A percentile compares a stretch with the other conserved stretches of the same genome.
Evolutionary conservation across 2,888 invertebrate species (phyloP).

Genomic region (Gortyna flavago): DNA sequence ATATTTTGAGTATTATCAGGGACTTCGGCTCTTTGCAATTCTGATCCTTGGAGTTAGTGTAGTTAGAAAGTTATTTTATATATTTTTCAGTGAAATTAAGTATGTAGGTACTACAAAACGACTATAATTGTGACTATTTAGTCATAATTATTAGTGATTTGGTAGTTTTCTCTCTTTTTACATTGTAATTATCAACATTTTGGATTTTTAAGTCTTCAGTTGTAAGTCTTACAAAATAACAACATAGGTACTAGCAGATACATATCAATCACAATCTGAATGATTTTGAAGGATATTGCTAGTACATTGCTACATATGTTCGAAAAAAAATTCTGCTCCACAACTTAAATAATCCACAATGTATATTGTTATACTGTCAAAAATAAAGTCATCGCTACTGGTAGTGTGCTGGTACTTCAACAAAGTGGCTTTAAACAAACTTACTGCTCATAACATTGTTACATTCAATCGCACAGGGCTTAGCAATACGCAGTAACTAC

Average conservation of each 20-base stretch:
- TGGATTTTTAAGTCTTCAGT: neutral
- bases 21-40: neutral
- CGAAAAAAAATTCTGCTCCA: neutral
- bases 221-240: neutral
- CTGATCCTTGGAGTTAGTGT: neutral
- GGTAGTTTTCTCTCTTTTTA: neutral
- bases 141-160: too few relatives aligned
- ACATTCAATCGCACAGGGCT: conserved; percentile 9
- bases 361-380: neutral
- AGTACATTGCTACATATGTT: neutral
- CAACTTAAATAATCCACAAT: neutral
- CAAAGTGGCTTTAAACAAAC: neutral
- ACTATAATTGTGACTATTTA: too few relatives aligned
- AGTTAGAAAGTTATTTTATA: neutral
- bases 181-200: neutral
- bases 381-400: neutral
- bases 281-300: neutral
- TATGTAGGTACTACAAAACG: too few relatives aligned
- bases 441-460: neutral
- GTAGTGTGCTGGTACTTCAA: neutral
- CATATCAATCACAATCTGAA: neutral
- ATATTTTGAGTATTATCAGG: neutral
- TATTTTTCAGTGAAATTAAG: neutral
- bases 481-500: conserved; percentile 10
- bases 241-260: neutral